Evolutionary conservation across 1,140 invertebrate species (phyloP).

Genomic region (Zaprionus ghesquierei): DNA sequence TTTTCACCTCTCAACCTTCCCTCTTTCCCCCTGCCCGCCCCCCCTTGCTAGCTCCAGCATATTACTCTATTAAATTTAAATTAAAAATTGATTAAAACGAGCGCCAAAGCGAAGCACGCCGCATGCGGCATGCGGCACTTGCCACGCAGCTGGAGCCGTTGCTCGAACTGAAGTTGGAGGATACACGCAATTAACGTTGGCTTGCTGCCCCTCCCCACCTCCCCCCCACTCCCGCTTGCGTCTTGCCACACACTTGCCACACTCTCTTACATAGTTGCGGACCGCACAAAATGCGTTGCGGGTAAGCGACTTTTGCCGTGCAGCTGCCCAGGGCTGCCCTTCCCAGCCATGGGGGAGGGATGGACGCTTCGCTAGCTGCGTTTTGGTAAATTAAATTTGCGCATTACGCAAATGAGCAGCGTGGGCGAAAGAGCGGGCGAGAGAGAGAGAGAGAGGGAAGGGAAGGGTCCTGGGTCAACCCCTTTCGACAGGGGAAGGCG

Average conservation of each 20-base stretch:
- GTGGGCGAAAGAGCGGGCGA: not conserved
- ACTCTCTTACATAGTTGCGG: slow-evolving; percentile 42
- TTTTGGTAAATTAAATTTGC: slow-evolving; percentile 82
- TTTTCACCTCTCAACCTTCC: not conserved
- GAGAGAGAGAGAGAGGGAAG: not conserved
- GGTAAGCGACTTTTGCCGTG: slow-evolving; percentile 55
- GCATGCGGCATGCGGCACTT: slow-evolving; percentile 19
- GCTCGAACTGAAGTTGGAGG: slow-evolving; percentile 45
- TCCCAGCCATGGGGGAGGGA: not conserved
- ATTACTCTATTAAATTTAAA: slow-evolving; percentile 82
- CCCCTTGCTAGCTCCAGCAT: slow-evolving; percentile 24
- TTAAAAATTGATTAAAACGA: slow-evolving; percentile 81
- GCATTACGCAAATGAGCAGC: slow-evolving; percentile 80
- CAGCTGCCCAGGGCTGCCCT: not conserved
- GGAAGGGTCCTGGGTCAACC: slow-evolving; percentile 25
- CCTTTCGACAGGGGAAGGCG: not conserved
- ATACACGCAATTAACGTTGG: slow-evolving; percentile 78
- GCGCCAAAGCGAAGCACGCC: slow-evolving; percentile 20
- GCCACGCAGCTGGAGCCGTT: slow-evolving; percentile 32
- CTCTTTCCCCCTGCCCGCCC: not conserved
- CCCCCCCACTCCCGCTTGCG: not conserved
- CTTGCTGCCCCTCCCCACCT: slow-evolving; percentile 20
- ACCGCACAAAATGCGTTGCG: slow-evolving; percentile 68
- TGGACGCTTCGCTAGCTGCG: slow-evolving; percentile 45
- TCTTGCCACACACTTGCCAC: slow-evolving; percentile 7